Evolutionary conservation across 1,140 invertebrate genomes (phyloP), one percentile per base, ranked within the genome.

Genomic region (Anoplophora glabripennis): DNA sequence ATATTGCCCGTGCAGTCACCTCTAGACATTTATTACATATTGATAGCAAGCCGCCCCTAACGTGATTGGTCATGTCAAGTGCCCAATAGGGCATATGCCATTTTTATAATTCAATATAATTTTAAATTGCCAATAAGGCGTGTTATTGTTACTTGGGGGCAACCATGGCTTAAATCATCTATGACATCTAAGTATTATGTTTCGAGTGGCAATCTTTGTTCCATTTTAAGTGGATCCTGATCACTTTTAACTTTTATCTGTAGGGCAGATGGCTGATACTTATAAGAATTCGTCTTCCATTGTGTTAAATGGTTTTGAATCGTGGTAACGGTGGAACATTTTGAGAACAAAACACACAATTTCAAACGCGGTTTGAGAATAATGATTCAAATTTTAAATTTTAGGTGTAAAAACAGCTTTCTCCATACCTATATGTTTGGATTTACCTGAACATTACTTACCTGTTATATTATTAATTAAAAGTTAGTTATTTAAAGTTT

Each of bases 21-120:
- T 64, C 56, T 54, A 46, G 62, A 57, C 62, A 60, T 59, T 60
- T 57, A 60, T 59, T 60, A 60, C 53, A 52, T 56, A 60, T 59
- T 60, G 57, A 64, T 59, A 49, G 58, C 38, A 41, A 34, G 18
- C 41, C 47, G 52, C 52, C 34, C 18, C 28, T 33, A n/a, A 49
- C 40, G 35, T 46, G 46, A 60, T 60, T 59, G 54, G 52, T 37
- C 44, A 60, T 54, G 42, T 56, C 11, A 51, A 44, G n/a, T 60
- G 47, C 52, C 53, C 53, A 45, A 64, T 49, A 47, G 53, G 53
- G 18, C 62, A 64, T 57, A 64, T 59, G 62, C 61, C 52, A 41
- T 63, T 57, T 61, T 61, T 63, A 61, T 61, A 51, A 49, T 61
- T 57, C 59, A 45, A 48, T 61, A 41, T 38, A 57, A 63, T 60